Evolutionary conservation across 1,140 invertebrate genomes (phyloP).

Genomic region (Aphaenogaster rudis): DNA sequence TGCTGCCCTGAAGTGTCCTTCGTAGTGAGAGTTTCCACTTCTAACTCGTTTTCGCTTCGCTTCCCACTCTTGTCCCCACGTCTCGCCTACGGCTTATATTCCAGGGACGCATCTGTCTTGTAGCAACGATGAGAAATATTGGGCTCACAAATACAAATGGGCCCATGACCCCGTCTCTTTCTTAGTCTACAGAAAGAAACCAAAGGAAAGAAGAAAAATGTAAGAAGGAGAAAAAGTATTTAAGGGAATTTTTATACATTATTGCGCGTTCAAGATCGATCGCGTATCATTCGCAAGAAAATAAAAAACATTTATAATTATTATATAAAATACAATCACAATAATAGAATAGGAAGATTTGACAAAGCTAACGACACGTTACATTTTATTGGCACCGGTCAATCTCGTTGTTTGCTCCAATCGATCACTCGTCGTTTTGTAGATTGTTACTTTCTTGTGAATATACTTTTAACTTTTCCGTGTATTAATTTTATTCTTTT

Average conservation of each 20-base stretch:
- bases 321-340: no score
- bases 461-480: no score
- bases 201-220: neutral
- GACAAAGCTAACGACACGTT: no score
- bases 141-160: no score
- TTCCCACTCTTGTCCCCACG: neutral
- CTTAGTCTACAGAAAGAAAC: neutral
- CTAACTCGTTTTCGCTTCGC: conserved; percentile 70
- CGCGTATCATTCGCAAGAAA: no score
- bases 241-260: neutral
- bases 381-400: no score
- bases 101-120: neutral
- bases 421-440: no score
- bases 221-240: neutral
- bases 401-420: neutral
- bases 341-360: no score
- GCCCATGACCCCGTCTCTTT: neutral
- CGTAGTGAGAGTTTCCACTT: conserved; percentile 76
- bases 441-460: no score
- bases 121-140: neutral
- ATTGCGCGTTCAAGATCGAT: no score
- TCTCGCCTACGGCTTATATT: neutral
- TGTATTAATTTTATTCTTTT: no score
- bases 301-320: no score
- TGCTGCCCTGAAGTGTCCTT: conserved; percentile 80